These are phyloP conservation scores for Pelusios castaneus DNA, from an alignment of 2,113 vertebrate species.

Conservation along the genomic window DNA sequence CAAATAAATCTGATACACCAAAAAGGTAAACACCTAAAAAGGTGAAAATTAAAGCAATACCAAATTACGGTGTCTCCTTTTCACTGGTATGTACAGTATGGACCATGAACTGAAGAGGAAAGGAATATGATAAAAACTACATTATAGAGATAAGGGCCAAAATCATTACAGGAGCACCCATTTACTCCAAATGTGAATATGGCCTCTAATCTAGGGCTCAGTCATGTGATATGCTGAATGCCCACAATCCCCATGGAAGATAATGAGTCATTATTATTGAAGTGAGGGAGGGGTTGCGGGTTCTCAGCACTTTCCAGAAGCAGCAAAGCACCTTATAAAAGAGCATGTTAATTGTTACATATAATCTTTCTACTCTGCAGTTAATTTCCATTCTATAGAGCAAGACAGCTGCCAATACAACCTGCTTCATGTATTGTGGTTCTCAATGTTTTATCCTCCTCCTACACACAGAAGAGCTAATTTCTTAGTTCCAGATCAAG, in stretches of 20 bases:
- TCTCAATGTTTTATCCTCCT: neutral
- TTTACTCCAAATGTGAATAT: neutral
- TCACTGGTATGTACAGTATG: neutral
- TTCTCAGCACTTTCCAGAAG: neutral
- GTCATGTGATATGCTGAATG: neutral
- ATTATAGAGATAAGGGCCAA: neutral
- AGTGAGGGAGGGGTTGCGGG: neutral
- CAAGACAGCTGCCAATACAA: neutral
- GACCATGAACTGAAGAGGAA: neutral
- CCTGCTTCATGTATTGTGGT: neutral
- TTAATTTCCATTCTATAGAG: neutral
- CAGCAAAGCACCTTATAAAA: accelerated
- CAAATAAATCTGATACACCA: no score
- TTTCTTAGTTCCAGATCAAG: neutral
- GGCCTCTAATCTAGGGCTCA: neutral
- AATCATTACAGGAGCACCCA: neutral
- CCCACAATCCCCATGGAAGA: neutral
- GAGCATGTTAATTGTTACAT: neutral
- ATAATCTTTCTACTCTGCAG: neutral
- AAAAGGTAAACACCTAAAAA: no score
- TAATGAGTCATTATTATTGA: neutral
- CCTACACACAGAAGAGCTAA: neutral
- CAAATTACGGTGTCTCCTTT: neutral
- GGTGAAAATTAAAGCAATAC: neutral
- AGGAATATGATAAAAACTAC: neutral